These are phyloP conservation scores for Chamaetylas fuelleborni DNA, from an alignment of 2,113 vertebrate species.

Conservation along the genomic window DNA sequence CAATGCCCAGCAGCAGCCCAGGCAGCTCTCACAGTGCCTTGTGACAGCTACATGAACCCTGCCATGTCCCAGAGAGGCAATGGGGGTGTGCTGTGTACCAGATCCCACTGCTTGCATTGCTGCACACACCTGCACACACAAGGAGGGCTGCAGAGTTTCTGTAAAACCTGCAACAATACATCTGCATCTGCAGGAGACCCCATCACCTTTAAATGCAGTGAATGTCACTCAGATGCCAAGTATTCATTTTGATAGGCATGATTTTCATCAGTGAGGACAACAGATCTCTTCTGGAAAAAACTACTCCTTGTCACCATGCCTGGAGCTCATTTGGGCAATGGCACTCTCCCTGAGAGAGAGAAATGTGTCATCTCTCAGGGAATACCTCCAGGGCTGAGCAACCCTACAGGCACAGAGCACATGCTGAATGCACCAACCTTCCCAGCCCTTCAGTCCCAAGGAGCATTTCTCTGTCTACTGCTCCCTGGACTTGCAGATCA, in stretches of 20 bases:
- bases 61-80: not conserved
- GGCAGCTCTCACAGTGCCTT: not conserved
- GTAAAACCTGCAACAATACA: not conserved
- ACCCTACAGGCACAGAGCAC: not conserved
- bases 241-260: not conserved
- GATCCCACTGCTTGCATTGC: not conserved
- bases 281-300: not conserved
- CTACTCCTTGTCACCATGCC: not conserved
- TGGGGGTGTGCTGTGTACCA: accelerated
- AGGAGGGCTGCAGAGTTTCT: not conserved
- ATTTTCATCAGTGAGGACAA: not conserved
- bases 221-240: not conserved
- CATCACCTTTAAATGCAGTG: not conserved
- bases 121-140: not conserved
- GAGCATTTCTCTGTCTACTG: not conserved
- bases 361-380: not conserved
- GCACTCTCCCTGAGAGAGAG: not conserved
- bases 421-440: not conserved
- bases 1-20: not conserved
- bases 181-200: not conserved
- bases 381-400: not conserved
- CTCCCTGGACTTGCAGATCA: not conserved
- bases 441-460: not conserved
- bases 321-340: not conserved
- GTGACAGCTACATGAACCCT: accelerated